Evolutionary conservation across 2,113 vertebrate genomes (phyloP).

Genomic region (Nothobranchius kuhntae): DNA sequence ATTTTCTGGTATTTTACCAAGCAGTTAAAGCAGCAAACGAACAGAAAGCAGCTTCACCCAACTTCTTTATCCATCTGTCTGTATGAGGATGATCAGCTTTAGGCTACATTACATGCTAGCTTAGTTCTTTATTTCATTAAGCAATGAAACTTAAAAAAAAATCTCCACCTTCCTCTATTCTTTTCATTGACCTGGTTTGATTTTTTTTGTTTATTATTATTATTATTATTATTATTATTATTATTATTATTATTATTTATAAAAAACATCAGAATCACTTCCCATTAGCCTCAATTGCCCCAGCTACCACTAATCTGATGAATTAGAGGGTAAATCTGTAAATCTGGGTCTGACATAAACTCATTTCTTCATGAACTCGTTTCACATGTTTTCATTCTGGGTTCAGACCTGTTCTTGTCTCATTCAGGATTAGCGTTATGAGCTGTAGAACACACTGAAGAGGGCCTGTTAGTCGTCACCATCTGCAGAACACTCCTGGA

Average conservation of each 20-base stretch:
- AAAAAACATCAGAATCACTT: not conserved
- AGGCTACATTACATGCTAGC: no score
- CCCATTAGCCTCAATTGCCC: not conserved
- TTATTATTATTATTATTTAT: not conserved
- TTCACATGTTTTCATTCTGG: constrained; percentile 36
- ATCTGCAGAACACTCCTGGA: constrained; percentile 1
- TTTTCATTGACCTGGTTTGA: not conserved
- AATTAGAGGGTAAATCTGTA: not conserved
- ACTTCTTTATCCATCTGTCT: constrained; percentile 1
- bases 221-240: not conserved
- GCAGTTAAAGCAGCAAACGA: not conserved
- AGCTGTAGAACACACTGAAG: constrained; percentile 61
- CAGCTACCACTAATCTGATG: not conserved
- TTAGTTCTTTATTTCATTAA: not conserved
- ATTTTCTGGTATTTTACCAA: not conserved
- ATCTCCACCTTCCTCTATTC: not conserved
- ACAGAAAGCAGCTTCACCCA: not conserved
- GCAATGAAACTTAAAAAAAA: not conserved
- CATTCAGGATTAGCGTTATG: constrained; percentile 14
- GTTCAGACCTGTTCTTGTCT: constrained; percentile 33
- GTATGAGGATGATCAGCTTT: not conserved
- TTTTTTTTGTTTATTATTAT: not conserved
- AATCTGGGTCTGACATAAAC: not conserved
- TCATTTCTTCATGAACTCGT: not conserved
- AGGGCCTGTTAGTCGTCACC: constrained; percentile 10